phyloP scores from a whole-genome alignment of 1,140 invertebrate genomes.

The Drosophila punjabiensis region DNA sequence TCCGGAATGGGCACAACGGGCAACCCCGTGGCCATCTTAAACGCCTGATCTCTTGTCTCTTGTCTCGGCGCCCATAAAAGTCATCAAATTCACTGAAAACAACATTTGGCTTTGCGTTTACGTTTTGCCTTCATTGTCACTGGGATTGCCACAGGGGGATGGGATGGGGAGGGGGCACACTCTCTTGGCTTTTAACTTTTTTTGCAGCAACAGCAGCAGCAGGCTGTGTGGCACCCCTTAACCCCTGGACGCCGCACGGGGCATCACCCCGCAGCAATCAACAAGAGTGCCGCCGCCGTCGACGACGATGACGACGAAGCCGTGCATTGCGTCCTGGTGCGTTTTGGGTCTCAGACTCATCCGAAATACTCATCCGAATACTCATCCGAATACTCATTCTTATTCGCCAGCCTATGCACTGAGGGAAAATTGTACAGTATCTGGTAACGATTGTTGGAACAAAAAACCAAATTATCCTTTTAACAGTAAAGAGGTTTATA shows the following conservation, averaged over 20 bases:
- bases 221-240: slow-evolving; percentile 34
- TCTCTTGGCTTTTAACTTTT: slow-evolving; percentile 74
- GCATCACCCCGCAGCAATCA: slow-evolving; percentile 68
- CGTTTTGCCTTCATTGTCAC: slow-evolving; percentile 79
- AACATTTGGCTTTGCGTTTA: slow-evolving; percentile 83
- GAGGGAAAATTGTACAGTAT: background rate
- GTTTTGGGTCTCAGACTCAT: slow-evolving; percentile 47
- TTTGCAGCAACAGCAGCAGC: slow-evolving; percentile 28
- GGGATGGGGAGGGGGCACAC: background rate
- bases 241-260: slow-evolving; percentile 17
- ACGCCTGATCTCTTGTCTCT: slow-evolving; percentile 83
- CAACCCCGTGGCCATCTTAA: slow-evolving; percentile 83
- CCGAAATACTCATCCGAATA: slow-evolving; percentile 6
- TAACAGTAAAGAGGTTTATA: too few relatives aligned
- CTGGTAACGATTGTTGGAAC: too few relatives aligned
- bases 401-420: slow-evolving; percentile 11
- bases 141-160: slow-evolving; percentile 29
- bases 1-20: slow-evolving; percentile 33
- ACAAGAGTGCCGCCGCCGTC: slow-evolving; percentile 69
- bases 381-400: slow-evolving; percentile 5
- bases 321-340: slow-evolving; percentile 67
- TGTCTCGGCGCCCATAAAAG: slow-evolving; percentile 82
- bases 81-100: slow-evolving; percentile 85
- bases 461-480: too few relatives aligned
- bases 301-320: slow-evolving; percentile 13